Evolutionary conservation across 2,113 vertebrate genomes (phyloP).

Genomic region (Amphilophus citrinellus): DNA sequence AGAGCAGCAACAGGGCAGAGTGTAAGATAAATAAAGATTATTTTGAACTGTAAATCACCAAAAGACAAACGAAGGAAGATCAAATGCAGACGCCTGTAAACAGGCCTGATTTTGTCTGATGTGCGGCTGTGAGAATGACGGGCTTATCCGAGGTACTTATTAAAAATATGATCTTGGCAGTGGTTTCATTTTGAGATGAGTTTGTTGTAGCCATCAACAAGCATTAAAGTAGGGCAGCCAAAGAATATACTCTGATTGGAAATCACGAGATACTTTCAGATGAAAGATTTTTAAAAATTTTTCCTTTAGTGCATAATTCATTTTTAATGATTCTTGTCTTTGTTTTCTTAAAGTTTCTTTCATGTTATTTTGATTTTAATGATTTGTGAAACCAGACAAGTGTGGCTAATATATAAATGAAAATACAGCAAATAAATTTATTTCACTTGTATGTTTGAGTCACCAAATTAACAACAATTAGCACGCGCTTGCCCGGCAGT

Average conservation of each 20-base stretch:
- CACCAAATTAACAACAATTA: not conserved
- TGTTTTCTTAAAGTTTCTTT: not conserved
- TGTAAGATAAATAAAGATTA: no score
- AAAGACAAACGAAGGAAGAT: not conserved
- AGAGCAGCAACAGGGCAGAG: not conserved
- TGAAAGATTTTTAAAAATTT: conserved; percentile 1
- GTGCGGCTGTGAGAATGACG: not conserved
- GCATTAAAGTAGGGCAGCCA: not conserved
- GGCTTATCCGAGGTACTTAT: not conserved
- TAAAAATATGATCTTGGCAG: not conserved
- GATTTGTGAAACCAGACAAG: not conserved
- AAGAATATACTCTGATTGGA: not conserved
- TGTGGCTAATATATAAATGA: not conserved
- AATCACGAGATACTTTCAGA: not conserved
- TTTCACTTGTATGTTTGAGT: not conserved
- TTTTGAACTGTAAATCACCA: no score
- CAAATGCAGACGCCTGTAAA: not conserved
- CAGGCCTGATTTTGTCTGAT: not conserved
- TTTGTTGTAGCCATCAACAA: not conserved
- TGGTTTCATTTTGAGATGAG: not conserved
- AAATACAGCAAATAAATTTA: not conserved
- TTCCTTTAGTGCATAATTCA: not conserved
- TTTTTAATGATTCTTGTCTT: conserved; percentile 11
- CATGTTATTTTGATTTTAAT: not conserved
- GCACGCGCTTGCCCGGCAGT: not conserved